phyloP scores from a whole-genome alignment of 1,140 invertebrate genomes.

The Hylaeus volcanicus region DNA sequence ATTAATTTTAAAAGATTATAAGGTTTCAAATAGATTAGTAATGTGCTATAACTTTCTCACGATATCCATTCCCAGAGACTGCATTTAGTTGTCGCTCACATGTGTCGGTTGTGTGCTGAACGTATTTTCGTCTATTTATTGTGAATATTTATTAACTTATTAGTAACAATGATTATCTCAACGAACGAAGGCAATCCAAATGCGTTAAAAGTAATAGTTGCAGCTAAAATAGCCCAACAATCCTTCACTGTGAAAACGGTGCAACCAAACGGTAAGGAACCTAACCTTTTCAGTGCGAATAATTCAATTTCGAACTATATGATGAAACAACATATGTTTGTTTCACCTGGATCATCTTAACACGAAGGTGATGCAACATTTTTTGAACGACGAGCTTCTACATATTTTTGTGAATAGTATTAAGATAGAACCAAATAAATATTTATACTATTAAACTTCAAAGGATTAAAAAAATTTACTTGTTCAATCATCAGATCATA shows the following conservation, averaged over 20 bases:
- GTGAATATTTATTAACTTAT: slow-evolving; percentile 74
- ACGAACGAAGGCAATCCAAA: slow-evolving; percentile 88
- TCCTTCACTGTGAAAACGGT: slow-evolving; percentile 81
- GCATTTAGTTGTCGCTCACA: slow-evolving; percentile 66
- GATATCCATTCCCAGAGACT: slow-evolving; percentile 11
- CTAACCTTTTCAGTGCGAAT: slow-evolving; percentile 50
- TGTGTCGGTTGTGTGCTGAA: slow-evolving; percentile 68
- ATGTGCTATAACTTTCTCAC: not conserved
- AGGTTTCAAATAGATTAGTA: slow-evolving; percentile 4
- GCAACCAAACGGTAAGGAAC: slow-evolving; percentile 81
- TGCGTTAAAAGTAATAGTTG: slow-evolving; percentile 85
- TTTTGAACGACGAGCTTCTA: not conserved
- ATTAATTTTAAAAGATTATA: not conserved
- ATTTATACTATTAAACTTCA: too few species aligned
- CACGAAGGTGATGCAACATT: too few species aligned
- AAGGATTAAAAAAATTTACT: not conserved
- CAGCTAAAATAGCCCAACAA: slow-evolving; percentile 83
- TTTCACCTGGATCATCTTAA: slow-evolving; percentile 22
- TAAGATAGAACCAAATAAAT: too few species aligned
- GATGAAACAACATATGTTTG: slow-evolving; percentile 7
- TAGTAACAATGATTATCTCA: slow-evolving; percentile 83
- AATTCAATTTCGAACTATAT: slow-evolving; percentile 1
- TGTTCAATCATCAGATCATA: slow-evolving; percentile 1
- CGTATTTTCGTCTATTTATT: slow-evolving; percentile 75
- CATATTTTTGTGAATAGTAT: slow-evolving; percentile 9